Evolutionary conservation across 2,797 vertebrate species (phyloP).

Genomic region (Danio tinwini): DNA sequence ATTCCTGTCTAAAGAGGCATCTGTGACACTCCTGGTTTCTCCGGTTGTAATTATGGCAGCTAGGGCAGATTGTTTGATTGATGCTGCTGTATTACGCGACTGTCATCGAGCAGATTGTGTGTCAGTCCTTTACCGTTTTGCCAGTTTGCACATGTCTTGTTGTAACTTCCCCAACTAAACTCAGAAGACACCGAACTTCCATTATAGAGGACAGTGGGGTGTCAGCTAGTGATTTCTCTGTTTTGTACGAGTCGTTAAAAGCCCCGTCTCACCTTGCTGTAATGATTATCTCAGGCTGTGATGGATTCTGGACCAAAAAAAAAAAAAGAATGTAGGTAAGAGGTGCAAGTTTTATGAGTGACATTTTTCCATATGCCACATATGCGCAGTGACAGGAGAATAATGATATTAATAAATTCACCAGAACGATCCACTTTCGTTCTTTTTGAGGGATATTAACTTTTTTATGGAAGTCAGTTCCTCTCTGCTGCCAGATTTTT

Average conservation of each 20-base stretch:
- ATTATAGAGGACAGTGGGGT: constrained; percentile 36
- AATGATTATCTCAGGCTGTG: constrained; percentile 46
- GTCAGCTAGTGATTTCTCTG: constrained; percentile 40
- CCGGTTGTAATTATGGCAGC: constrained; percentile 16
- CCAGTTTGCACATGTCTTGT: constrained; percentile 34
- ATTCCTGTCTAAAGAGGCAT: neutral
- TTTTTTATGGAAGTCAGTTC: constrained; percentile 65
- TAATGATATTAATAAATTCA: constrained; percentile 71
- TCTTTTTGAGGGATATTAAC: constrained; percentile 68
- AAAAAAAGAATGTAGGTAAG: constrained; percentile 23
- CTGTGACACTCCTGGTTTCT: neutral
- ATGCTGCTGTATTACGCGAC: constrained; percentile 13
- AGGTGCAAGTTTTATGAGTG: constrained; percentile 53
- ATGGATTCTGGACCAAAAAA: constrained; percentile 46
- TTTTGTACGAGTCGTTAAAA: constrained; percentile 34
- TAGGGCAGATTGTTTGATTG: constrained; percentile 39
- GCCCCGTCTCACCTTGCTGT: constrained; percentile 30
- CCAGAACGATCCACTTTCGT: constrained; percentile 51
- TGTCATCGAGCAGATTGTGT: constrained; percentile 36
- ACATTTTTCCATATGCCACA: constrained; percentile 55
- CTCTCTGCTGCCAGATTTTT: constrained; percentile 62
- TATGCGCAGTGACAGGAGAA: constrained; percentile 64
- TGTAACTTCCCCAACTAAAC: constrained; percentile 50
- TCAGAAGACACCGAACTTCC: constrained; percentile 31
- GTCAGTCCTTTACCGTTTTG: constrained; percentile 42